phyloP scores from a whole-genome alignment of 2,797 vertebrate species.

The Gadopsis marmoratus region DNA sequence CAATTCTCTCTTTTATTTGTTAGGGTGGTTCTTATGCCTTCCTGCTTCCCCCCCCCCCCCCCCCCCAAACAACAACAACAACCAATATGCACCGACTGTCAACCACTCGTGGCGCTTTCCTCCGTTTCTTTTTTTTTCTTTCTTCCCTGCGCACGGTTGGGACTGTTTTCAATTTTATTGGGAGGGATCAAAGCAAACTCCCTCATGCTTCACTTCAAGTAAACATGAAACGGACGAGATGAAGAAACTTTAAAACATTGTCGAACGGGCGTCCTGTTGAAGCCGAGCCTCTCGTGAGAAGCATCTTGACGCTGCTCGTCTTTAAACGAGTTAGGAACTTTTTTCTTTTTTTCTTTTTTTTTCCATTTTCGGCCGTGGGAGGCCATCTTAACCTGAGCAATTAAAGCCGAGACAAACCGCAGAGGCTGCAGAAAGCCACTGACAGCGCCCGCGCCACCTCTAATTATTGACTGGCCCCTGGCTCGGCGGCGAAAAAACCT shows the following conservation, averaged over 20 bases:
- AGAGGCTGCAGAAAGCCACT: slow-evolving; percentile 63
- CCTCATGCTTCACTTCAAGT: slow-evolving; percentile 74
- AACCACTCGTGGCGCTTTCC: slow-evolving; percentile 72
- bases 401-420: slow-evolving; percentile 78
- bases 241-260: slow-evolving; percentile 70
- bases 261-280: slow-evolving; percentile 56
- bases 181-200: slow-evolving; percentile 82
- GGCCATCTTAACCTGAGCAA: slow-evolving; percentile 84
- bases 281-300: slow-evolving; percentile 41
- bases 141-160: slow-evolving; percentile 64
- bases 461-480: slow-evolving; percentile 87
- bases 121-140: slow-evolving; percentile 50
- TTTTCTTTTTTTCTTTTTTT: background rate
- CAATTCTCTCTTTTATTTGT: too few species aligned
- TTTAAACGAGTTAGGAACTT: slow-evolving; percentile 46
- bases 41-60: slow-evolving; percentile 49
- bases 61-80: slow-evolving; percentile 65
- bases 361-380: slow-evolving; percentile 39
- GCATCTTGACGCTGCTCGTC: slow-evolving; percentile 16
- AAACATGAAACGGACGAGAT: slow-evolving; percentile 73
- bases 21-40: too few species aligned
- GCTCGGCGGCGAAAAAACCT: slow-evolving; percentile 65
- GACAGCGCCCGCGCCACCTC: slow-evolving; percentile 75
- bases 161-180: slow-evolving; percentile 70
- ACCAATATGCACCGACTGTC: slow-evolving; percentile 73